Conservation (phyloP, 2,888 invertebrate species). For the Heliconius charithonia region DNA sequence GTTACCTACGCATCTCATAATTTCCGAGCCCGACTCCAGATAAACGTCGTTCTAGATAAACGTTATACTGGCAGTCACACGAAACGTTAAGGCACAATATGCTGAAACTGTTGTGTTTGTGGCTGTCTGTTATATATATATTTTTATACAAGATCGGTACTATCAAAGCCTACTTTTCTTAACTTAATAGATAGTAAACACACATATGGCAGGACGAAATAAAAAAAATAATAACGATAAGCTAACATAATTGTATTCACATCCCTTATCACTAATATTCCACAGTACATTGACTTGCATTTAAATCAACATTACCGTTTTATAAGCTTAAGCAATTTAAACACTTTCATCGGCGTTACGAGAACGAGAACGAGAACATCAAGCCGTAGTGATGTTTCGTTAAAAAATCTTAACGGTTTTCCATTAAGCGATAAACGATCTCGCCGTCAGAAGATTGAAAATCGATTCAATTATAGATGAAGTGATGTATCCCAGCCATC, state of each 20-base stretch:
- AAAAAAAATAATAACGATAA: too few relatives aligned
- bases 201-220: background rate
- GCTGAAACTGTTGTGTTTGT: too few relatives aligned
- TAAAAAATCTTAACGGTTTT: conserved; percentile 25
- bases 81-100: too few relatives aligned
- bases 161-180: too few relatives aligned
- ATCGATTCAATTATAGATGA: conserved; percentile 24
- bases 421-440: conserved; percentile 24
- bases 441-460: conserved; percentile 19
- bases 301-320: background rate
- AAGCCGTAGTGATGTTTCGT: conserved; percentile 18
- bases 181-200: too few relatives aligned
- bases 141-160: too few relatives aligned
- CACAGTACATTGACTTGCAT: background rate
- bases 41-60: too few relatives aligned
- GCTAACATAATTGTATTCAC: background rate
- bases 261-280: background rate
- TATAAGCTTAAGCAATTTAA: background rate
- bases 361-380: background rate
- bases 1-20: too few relatives aligned
- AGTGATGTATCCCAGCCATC: conserved; percentile 18
- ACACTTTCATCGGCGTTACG: background rate
- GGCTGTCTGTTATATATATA: too few relatives aligned
- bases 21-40: too few relatives aligned
- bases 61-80: too few relatives aligned